These are phyloP conservation scores for Drosophila fuyamai DNA, from an alignment of 1,140 invertebrate genomes.

Conservation along the genomic window DNA sequence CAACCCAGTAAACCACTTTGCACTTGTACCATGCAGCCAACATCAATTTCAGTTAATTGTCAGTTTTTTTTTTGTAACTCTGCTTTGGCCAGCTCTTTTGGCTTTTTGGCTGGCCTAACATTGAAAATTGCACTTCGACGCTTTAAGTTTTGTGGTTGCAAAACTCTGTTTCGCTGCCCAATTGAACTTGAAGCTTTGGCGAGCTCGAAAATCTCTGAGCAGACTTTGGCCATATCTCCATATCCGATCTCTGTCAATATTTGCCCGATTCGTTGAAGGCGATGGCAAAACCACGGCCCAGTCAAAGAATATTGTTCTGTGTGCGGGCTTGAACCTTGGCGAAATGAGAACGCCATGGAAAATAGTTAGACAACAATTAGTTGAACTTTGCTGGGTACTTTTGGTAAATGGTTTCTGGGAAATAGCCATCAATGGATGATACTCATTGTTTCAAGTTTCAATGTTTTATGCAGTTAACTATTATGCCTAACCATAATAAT, in stretches of 20 bases:
- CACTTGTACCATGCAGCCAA: slow-evolving; percentile 24
- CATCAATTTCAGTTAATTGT: slow-evolving; percentile 41
- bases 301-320: slow-evolving; percentile 34
- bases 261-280: slow-evolving; percentile 3
- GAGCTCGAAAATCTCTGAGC: neutral
- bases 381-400: slow-evolving; percentile 15
- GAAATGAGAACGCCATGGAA: slow-evolving; percentile 14
- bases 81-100: neutral
- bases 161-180: slow-evolving; percentile 21
- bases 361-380: slow-evolving; percentile 3
- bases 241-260: slow-evolving; percentile 32
- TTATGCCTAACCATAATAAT: too few species aligned
- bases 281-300: slow-evolving; percentile 16
- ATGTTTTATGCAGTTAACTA: too few species aligned
- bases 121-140: slow-evolving; percentile 55
- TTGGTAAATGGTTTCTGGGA: slow-evolving; percentile 5
- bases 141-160: slow-evolving; percentile 33
- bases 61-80: slow-evolving; percentile 10
- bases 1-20: slow-evolving; percentile 60
- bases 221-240: slow-evolving; percentile 3
- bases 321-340: slow-evolving; percentile 22
- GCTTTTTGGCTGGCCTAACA: slow-evolving; percentile 41
- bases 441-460: too few species aligned
- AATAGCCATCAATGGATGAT: neutral
- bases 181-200: slow-evolving; percentile 62